Evolutionary conservation across 2,797 vertebrate genomes (phyloP), one percentile per base, ranked within the genome.

Genomic region (Mionectes olivaceus): DNA sequence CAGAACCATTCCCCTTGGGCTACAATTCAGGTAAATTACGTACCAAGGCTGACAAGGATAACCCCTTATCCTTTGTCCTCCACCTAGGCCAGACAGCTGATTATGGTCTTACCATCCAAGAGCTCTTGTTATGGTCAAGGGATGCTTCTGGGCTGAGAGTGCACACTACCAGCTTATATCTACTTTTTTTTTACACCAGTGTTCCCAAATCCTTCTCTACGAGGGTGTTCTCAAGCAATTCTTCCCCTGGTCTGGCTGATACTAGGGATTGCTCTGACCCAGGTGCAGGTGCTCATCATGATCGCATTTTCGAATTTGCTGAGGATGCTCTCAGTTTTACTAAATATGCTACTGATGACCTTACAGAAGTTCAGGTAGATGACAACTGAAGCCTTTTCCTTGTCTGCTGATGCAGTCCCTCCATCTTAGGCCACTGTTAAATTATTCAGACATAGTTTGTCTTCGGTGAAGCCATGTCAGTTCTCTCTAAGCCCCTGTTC

Each of bases 201-300:
- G 46, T 19, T 5, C 33, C 19, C 28, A 39, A 11, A 9, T 68
- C 10, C 8, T 87, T 69, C 39, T 57, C 55, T 32, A 6, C 3
- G 4, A 13, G 13, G 0, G 0, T 63, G 11, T n/a, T 77, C 6
- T 76, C 21, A 57, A 32, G 30, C 15, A 64, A 13, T 53, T 39
- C 4, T 59, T 59, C 11, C 9, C 6, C 9, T 11, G 3, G 9
- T 32, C n/a, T 55, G 6, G 10, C 7, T 41, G 16, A 50, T 55
- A 27, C 0, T 44, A 12, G 39, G 2, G 2, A 39, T 41, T 55
- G 9, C 12, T 15, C 15, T 65, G 33, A 65, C 7, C 8, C 5
- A 52, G 8, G 19, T 30, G 13, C 14, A 63, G 28, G n/a, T 49
- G 1, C 8, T 67, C 30, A 32, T 7, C 7, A 7, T 35, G 8